Percentiles rank a stretch among this genome's conserved stretches.
Conservation (phyloP, 2,113 vertebrate genomes). For the Triplophysa tibetana region DNA sequence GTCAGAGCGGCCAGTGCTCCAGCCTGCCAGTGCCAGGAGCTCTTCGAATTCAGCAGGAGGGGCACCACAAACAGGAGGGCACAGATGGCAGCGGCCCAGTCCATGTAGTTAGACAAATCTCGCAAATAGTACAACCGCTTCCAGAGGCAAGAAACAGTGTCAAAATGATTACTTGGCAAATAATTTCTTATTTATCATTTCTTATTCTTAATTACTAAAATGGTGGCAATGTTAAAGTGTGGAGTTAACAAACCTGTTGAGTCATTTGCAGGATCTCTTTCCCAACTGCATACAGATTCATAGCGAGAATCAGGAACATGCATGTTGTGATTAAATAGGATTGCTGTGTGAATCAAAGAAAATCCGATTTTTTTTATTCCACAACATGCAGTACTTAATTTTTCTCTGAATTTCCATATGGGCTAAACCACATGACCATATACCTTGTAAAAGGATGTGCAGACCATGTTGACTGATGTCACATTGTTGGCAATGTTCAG, state of each 20-base stretch:
- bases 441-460: conserved; percentile 52
- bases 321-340: conserved; percentile 74
- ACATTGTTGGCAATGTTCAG: conserved; percentile 34
- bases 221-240: background rate
- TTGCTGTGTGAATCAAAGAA: conserved; percentile 68
- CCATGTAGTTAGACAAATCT: conserved; percentile 56
- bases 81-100: conserved; percentile 57
- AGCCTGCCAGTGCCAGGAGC: conserved; percentile 78
- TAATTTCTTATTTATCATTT: background rate
- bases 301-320: conserved; percentile 81
- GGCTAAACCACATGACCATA: background rate
- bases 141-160: background rate
- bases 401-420: background rate
- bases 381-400: background rate
- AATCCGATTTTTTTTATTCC: background rate
- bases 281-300: conserved; percentile 81
- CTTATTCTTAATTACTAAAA: background rate
- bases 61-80: conserved; percentile 63
- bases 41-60: conserved; percentile 52
- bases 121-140: conserved; percentile 58
- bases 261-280: conserved; percentile 83
- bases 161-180: background rate
- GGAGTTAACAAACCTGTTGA: conserved; percentile 76
- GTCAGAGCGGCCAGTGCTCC: conserved; percentile 78
- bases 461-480: conserved; percentile 51